Base-by-base conservation (phyloP, 1,140 invertebrate species). In the Halesus radiatus region DNA sequence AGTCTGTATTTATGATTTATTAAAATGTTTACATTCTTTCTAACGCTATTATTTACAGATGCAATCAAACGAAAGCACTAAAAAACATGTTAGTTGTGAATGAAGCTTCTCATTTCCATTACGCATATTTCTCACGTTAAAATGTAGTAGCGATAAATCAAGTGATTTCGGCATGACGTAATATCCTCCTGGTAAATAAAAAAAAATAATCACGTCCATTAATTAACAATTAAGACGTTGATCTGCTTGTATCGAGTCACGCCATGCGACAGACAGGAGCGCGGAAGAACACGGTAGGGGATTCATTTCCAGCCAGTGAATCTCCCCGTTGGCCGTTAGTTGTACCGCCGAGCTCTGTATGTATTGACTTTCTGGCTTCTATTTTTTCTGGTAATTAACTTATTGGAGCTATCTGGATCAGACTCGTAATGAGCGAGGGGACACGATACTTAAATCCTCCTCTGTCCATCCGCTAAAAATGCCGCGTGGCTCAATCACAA, bases 351-450 rank as follows among this genome's bases (percentile, higher is more conserved):
- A 68, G n/a, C 64, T 7, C 64, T 23, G 62, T 52, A 23, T 20
- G 26, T 26, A 37, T 37, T 75, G 53, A 75, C 53, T 70, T 45
- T 73, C 74, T 80, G 64, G 54, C 66, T 76, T 80, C 37, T 68
- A 78, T 78, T 81, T 80, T 81, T 81, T 78, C 80, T 76, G 75
- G 80, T 81, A 81, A 81, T 81, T 81, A 81, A 81, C 68, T 81
- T 68, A 81, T 73, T 73, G 75, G 60, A 52, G 7, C 76, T 78
- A 81, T 81, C 80, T 73, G 54, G 76, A 81, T 81, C 64, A 26
- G 64, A 15, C 74, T 76, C 62, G 66, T 77, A 81, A 78, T 81
- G 80, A 81, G 52, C 45, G 80, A 73, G 16, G 56, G 32, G 64
- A 76, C 53, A 37, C 20, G 79, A 52, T 50, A 23, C 45, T 54